These are phyloP conservation scores for Anolis apletophallus DNA, from an alignment of 2,797 vertebrate species.

Conservation along the genomic window DNA sequence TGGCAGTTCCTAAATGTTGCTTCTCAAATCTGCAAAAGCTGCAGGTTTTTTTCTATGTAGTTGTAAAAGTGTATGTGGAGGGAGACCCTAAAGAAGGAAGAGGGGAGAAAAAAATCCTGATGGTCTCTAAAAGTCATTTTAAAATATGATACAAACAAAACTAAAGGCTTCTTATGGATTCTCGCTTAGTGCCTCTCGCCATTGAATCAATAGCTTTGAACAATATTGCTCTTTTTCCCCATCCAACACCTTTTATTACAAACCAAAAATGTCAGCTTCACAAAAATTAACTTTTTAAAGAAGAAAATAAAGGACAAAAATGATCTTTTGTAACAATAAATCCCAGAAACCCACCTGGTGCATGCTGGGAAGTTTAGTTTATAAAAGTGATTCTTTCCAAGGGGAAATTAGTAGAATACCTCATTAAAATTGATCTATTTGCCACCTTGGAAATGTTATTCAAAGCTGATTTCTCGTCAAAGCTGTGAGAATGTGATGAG, in stretches of 20 bases:
- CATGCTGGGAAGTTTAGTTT: no score
- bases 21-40: slow-evolving; percentile 50
- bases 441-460: slow-evolving; percentile 1
- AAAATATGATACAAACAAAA: neutral
- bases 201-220: neutral
- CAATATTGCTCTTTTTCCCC: neutral
- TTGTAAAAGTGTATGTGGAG: neutral
- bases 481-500: slow-evolving; percentile 31
- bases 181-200: neutral
- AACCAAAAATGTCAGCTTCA: slow-evolving; percentile 49
- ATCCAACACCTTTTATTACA: slow-evolving; percentile 29
- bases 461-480: neutral
- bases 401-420: slow-evolving; percentile 40
- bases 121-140: neutral
- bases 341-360: no score
- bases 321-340: no score
- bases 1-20: slow-evolving; percentile 25
- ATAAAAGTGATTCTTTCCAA: no score
- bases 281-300: slow-evolving; percentile 19
- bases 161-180: slow-evolving; percentile 1
- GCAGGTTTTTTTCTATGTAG: slow-evolving; percentile 32
- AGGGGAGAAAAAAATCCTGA: neutral
- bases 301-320: neutral
- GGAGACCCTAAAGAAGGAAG: neutral
- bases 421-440: slow-evolving; percentile 20